Evolutionary conservation across 2,113 vertebrate genomes (phyloP), one percentile per base, ranked within the genome.

Genomic region (Hepsetus odoe): DNA sequence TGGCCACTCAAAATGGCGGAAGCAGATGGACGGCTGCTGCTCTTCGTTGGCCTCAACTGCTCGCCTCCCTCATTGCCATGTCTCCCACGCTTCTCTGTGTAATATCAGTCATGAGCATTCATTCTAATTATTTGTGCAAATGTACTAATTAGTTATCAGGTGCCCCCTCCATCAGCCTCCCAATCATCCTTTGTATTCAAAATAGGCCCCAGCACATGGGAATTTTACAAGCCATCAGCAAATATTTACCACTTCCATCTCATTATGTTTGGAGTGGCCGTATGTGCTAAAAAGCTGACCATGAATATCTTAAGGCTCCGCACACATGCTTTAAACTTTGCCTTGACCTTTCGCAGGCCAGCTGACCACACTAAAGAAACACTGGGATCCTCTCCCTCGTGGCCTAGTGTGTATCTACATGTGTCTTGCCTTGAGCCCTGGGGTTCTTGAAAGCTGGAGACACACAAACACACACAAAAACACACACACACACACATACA

Each of bases 161-260:
- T 91, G 80, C 85, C 85, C 83, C 80, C 83, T 82, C 90, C 90
- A 90, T 89, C 91, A 87, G 85, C 90, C 90, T 89, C 88, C 89
- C 88, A 82, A 59, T 85, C 91, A 91, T 90, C 87, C 89, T 93
- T 92, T 92, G 92, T 93, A 93, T 94, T 93, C 91, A 90, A 92
- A 93, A 92, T 91, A 93, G 89, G 87, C 88, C 82, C 88, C 86
- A 86, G 84, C 86, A 86, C 90, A 88, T 87, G 87, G 89, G 90
- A 91, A 91, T 92, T 90, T 91, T 92, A 88, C 88, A 83, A 87
- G 85, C 90, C 90, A 91, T 91, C 89, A 91, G 92, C 92, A 94
- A 94, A 94, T 94, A 93, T 94, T 93, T 93, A 92, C 92, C 90
- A 90, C 87, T 91, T 92, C 90, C 90, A 89, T 91, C 92, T 92